Evolutionary conservation across 1,140 invertebrate genomes (phyloP), one percentile per base, ranked within the genome.

Genomic region (Lasioglossum baleicum): DNA sequence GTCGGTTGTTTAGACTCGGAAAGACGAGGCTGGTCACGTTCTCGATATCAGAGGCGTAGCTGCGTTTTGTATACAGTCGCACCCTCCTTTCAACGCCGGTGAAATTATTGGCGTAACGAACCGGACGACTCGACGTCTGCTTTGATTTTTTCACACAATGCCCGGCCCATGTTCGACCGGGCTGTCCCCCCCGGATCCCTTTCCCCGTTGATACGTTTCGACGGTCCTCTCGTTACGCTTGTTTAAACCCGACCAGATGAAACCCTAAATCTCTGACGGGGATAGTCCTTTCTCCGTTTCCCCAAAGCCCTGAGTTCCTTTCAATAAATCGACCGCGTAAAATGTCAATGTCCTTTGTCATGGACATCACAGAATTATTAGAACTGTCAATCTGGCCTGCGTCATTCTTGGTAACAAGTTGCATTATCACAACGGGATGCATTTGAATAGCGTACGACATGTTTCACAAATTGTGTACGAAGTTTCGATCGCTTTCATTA

Each of bases 61-160:
- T 75, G 75, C 80, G 85, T 84, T 88, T 81, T 69, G 78, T 82
- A 85, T 67, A 84, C 79, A 82, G 26, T 58, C 65, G 63, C 70
- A 83, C 82, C 80, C 83, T 86, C 69, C 79, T 90, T 88, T 90
- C 87, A 88, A 53, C 84, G 74, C 56, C 56, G 20, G 6, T 58
- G 70, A 85, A 90, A 89, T 90, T 88, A 90, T 90, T 88, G 71
- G 89, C 83, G 76, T 85, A 88, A 87, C 81, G 82, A 90, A 87
- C 82, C 80, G 82, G 20, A 48, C 65, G 75, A 79, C 7, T 7
- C 72, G 26, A 75, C 65, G 78, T 51, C 64, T 26, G 53, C 26
- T 68, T 22, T 67, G 5, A 51, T 61, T 61, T 48, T 44, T 60
- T n/a, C 48, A 48, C 60, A 75, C 74, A 68, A 48, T 60, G 22